A percentile compares a stretch with the other conserved stretches of the same genome.
Conservation (phyloP, 92 coral and sea anemone species). For the Nematostella vectensis region DNA sequence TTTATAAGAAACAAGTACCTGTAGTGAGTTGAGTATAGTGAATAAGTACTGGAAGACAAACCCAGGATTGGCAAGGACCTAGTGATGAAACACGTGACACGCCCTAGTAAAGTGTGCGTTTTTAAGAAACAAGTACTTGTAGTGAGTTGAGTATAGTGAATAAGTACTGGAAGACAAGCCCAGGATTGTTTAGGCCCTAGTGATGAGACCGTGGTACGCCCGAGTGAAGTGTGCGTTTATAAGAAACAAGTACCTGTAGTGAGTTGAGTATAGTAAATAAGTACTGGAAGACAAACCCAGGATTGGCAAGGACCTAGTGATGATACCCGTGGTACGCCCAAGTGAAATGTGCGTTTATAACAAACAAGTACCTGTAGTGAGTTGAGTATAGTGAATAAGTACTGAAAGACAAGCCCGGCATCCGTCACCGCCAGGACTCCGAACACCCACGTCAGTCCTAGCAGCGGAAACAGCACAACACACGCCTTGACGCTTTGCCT, state of each 20-base stretch:
- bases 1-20: too few relatives aligned
- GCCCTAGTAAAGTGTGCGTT: too few relatives aligned
- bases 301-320: too few relatives aligned
- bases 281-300: slow-evolving; percentile 58
- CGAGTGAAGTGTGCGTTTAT: too few relatives aligned
- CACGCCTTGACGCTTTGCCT: slow-evolving; percentile 40
- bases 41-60: slow-evolving; percentile 66
- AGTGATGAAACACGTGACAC: too few relatives aligned
- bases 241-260: slow-evolving; percentile 76
- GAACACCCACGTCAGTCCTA: slow-evolving; percentile 75
- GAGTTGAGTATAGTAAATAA: slow-evolving; percentile 73
- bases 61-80: too few relatives aligned
- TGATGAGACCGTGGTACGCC: too few relatives aligned
- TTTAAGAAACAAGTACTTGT: slow-evolving; percentile 57
- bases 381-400: slow-evolving; percentile 68
- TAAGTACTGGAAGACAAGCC: slow-evolving; percentile 60
- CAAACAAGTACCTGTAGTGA: slow-evolving; percentile 61
- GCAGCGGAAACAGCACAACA: slow-evolving; percentile 60
- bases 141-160: slow-evolving; percentile 69
- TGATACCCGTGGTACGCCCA: too few relatives aligned
- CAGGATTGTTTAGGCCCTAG: too few relatives aligned
- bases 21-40: slow-evolving; percentile 66
- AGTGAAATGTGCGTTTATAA: too few relatives aligned
- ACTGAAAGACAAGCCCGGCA: slow-evolving; percentile 54
- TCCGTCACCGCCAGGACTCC: slow-evolving; percentile 51